These are phyloP conservation scores for Gallinago stenura DNA, from an alignment of 2,797 vertebrate species.

Conservation along the genomic window DNA sequence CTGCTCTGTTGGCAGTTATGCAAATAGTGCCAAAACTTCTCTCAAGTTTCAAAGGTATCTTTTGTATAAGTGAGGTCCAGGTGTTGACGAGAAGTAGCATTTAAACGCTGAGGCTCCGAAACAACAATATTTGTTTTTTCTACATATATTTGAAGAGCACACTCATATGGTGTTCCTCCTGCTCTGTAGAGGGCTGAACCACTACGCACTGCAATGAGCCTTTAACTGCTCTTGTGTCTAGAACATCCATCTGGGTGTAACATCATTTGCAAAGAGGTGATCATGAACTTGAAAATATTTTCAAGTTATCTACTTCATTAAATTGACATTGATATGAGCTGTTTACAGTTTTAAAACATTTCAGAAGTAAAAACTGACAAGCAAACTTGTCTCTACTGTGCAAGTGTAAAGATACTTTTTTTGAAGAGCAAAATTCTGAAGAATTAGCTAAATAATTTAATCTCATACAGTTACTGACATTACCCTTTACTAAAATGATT, in stretches of 20 bases:
- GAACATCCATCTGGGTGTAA: not conserved
- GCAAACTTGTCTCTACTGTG: not conserved
- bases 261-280: not conserved
- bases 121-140: not conserved
- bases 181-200: not conserved
- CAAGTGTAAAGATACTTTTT: not conserved
- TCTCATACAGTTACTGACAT: not conserved
- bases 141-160: not conserved
- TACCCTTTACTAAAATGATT: slow-evolving; percentile 2
- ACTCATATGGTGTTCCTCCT: not conserved
- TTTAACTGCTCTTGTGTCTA: not conserved
- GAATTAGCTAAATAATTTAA: slow-evolving; percentile 31
- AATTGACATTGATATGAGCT: not conserved
- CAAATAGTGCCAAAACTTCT: not conserved
- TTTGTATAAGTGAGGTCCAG: not conserved
- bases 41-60: not conserved
- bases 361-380: not conserved
- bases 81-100: not conserved
- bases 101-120: not conserved
- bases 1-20: not conserved
- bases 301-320: not conserved
- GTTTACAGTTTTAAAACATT: slow-evolving; percentile 17
- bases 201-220: not conserved
- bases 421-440: not conserved
- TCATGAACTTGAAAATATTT: slow-evolving; percentile 6